Evolutionary conservation across 2,888 invertebrate genomes (phyloP).

Genomic region (Heliconius erato): DNA sequence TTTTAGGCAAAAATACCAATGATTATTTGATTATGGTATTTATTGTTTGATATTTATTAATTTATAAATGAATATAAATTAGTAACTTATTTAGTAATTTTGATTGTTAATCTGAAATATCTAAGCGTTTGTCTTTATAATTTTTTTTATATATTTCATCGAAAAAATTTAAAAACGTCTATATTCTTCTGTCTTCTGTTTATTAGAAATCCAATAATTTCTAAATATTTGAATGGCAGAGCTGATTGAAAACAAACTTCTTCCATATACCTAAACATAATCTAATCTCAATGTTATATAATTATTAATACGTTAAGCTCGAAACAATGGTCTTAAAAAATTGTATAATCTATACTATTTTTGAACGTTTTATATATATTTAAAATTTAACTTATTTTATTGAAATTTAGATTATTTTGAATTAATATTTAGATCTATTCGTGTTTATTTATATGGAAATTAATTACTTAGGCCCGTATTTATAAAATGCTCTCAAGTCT

Average conservation of each 20-base stretch:
- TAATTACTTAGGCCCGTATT: background rate
- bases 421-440: background rate
- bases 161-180: background rate
- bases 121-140: background rate
- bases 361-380: background rate
- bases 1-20: background rate
- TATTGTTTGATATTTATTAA: background rate
- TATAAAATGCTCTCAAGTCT: no score
- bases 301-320: conserved; percentile 6
- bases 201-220: conserved; percentile 43
- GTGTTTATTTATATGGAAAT: background rate
- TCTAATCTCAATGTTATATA: conserved; percentile 12
- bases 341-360: background rate
- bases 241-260: conserved; percentile 31
- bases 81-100: background rate
- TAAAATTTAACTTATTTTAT: background rate
- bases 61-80: no score
- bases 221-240: conserved; percentile 37
- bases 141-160: background rate
- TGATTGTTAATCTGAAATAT: background rate
- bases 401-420: background rate
- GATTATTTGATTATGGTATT: background rate
- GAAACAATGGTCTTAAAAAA: background rate
- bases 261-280: conserved; percentile 17
- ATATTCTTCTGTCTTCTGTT: background rate